Percentiles rank a stretch among this genome's conserved stretches.
phyloP scores from a whole-genome alignment of 2,797 vertebrate species.

The Gila robusta region DNA sequence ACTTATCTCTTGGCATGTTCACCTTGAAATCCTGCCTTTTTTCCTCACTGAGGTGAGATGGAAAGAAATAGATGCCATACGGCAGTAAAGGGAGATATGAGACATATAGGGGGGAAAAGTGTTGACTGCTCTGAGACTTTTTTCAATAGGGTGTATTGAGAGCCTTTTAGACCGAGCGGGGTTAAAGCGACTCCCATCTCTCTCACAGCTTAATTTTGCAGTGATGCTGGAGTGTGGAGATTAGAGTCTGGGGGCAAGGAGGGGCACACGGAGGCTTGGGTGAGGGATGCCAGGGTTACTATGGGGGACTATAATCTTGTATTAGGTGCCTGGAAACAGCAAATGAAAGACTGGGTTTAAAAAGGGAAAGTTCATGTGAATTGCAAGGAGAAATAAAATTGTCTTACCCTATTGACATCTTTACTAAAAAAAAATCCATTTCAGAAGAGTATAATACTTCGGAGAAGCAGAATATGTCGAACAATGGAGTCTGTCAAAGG shows the following conservation, averaged over 20 bases:
- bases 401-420: conserved; percentile 63
- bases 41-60: conserved; percentile 35
- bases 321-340: conserved; percentile 65
- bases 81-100: conserved; percentile 44
- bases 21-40: conserved; percentile 47
- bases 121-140: conserved; percentile 61
- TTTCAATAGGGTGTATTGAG: conserved; percentile 67
- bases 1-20: conserved; percentile 57
- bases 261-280: conserved; percentile 57
- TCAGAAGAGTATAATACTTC: conserved; percentile 52
- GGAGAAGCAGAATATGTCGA: conserved; percentile 50
- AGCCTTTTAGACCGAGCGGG: conserved; percentile 65
- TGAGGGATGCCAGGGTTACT: conserved; percentile 70
- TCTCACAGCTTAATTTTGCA: conserved; percentile 76
- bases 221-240: conserved; percentile 74
- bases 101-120: conserved; percentile 54
- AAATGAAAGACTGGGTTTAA: conserved; percentile 67
- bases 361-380: conserved; percentile 60
- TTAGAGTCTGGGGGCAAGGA: conserved; percentile 69
- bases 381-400: conserved; percentile 62
- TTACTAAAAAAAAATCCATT: conserved; percentile 61
- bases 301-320: conserved; percentile 69
- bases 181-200: conserved; percentile 70
- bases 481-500: conserved; percentile 60
- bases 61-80: conserved; percentile 10